phyloP scores from a whole-genome alignment of 2,113 vertebrate genomes.

The Protobothrops mucrosquamatus region DNA sequence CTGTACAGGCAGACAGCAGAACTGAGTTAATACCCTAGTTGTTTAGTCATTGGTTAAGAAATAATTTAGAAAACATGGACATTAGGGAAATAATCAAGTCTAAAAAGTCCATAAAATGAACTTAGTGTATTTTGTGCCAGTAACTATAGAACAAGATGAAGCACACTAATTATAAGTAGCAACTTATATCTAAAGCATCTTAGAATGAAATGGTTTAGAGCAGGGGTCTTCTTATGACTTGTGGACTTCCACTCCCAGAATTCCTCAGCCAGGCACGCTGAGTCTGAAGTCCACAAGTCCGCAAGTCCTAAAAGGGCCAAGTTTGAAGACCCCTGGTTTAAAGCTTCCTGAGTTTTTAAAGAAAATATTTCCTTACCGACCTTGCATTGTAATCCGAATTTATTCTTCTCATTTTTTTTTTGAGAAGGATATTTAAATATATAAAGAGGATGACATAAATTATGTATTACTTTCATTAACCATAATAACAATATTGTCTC shows the following conservation, averaged over 20 bases:
- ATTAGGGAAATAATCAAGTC: not conserved
- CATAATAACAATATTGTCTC: not conserved
- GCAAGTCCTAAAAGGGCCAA: no score
- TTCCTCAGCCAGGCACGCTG: no score
- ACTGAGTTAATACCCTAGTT: not conserved
- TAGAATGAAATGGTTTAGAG: not conserved
- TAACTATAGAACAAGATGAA: not conserved
- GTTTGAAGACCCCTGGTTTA: not conserved
- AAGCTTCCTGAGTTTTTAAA: not conserved
- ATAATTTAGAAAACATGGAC: not conserved
- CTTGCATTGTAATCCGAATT: not conserved
- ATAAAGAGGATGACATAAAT: not conserved
- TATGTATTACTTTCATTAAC: not conserved
- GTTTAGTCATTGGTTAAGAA: not conserved
- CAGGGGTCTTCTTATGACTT: no score
- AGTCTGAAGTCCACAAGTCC: no score
- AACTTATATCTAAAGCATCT: not conserved
- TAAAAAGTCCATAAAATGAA: not conserved
- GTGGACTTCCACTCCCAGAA: no score
- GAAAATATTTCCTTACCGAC: not conserved
- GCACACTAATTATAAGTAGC: not conserved
- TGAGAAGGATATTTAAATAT: not conserved
- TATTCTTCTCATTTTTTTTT: not conserved
- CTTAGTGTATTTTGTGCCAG: not conserved
- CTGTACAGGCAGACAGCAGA: not conserved